Evolutionary conservation across 1,140 invertebrate genomes (phyloP).

Genomic region (Eulimnadia texana): DNA sequence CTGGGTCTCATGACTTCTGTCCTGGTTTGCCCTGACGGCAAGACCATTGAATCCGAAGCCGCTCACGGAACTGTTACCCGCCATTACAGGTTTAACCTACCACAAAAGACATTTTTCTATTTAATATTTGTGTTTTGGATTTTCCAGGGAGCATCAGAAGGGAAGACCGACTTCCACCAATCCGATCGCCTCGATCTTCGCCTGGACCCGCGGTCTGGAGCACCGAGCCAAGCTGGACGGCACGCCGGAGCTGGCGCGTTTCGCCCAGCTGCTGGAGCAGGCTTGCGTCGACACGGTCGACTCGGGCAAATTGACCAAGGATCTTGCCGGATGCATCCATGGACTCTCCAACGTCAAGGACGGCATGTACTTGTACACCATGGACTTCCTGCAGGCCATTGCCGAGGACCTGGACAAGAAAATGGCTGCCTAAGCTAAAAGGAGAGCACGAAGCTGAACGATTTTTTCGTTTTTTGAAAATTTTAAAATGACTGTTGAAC

Average conservation of each 20-base stretch:
- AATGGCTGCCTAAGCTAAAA: slow-evolving; percentile 21
- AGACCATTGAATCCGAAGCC: slow-evolving; percentile 78
- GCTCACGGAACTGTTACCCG: slow-evolving; percentile 84
- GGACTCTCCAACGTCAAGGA: slow-evolving; percentile 57
- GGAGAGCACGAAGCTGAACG: too few species aligned
- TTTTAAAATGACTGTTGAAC: too few species aligned
- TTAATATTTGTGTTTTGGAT: too few species aligned
- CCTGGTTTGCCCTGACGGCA: slow-evolving; percentile 77
- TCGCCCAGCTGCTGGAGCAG: slow-evolving; percentile 39
- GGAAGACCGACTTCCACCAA: slow-evolving; percentile 75
- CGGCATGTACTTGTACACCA: slow-evolving; percentile 65
- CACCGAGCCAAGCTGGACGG: slow-evolving; percentile 69
- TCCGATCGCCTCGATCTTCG: slow-evolving; percentile 82
- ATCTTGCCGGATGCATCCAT: slow-evolving; percentile 75
- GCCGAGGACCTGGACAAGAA: slow-evolving; percentile 54
- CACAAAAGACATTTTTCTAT: too few species aligned
- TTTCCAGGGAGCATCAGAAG: slow-evolving; percentile 48
- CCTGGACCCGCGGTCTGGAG: slow-evolving; percentile 70
- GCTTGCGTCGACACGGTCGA: slow-evolving; percentile 78
- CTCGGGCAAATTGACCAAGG: slow-evolving; percentile 79
- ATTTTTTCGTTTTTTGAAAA: too few species aligned
- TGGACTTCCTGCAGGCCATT: slow-evolving; percentile 71
- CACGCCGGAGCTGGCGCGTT: slow-evolving; percentile 51
- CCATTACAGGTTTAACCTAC: slow-evolving; percentile 49
- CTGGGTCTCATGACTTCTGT: slow-evolving; percentile 87